Conservation (phyloP, 35 echinoderm and acorn worm species). For the Hemicentrotus pulcherrimus region DNA sequence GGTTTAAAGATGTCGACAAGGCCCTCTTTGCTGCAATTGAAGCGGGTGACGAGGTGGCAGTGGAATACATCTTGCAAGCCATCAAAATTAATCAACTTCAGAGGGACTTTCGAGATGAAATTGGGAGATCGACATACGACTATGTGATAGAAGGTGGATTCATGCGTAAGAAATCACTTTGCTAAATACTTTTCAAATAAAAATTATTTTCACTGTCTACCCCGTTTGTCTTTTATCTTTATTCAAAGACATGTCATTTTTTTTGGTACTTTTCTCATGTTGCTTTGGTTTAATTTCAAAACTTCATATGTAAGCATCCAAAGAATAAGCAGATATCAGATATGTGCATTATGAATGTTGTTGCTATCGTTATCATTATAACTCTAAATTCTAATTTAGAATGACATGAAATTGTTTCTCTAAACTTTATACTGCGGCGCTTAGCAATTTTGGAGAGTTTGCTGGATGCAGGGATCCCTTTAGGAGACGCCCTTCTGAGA, state of each 20-base stretch:
- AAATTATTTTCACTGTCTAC: background rate
- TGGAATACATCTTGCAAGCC: background rate
- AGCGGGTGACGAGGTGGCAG: background rate
- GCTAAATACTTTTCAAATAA: too few relatives aligned
- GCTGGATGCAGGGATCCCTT: background rate
- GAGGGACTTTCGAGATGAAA: conserved; percentile 21
- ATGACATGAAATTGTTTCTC: too few relatives aligned
- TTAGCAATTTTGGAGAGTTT: background rate
- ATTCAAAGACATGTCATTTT: too few relatives aligned
- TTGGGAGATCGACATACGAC: conserved; percentile 14
- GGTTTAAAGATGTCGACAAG: background rate
- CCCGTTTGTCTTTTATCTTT: background rate
- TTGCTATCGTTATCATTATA: too few relatives aligned
- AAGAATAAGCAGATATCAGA: too few relatives aligned
- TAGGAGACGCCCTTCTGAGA: conserved; percentile 19
- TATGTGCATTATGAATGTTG: too few relatives aligned
- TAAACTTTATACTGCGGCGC: too few relatives aligned
- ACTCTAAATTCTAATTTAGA: too few relatives aligned
- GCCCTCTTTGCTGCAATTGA: background rate
- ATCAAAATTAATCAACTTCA: background rate
- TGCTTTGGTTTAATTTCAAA: too few relatives aligned
- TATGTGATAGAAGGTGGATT: conserved; percentile 44
- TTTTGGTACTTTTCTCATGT: too few relatives aligned
- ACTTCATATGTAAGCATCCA: too few relatives aligned
- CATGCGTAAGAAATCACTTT: background rate